Conservation (phyloP, 1,140 invertebrate genomes). For the Portunus trituberculatus region DNA sequence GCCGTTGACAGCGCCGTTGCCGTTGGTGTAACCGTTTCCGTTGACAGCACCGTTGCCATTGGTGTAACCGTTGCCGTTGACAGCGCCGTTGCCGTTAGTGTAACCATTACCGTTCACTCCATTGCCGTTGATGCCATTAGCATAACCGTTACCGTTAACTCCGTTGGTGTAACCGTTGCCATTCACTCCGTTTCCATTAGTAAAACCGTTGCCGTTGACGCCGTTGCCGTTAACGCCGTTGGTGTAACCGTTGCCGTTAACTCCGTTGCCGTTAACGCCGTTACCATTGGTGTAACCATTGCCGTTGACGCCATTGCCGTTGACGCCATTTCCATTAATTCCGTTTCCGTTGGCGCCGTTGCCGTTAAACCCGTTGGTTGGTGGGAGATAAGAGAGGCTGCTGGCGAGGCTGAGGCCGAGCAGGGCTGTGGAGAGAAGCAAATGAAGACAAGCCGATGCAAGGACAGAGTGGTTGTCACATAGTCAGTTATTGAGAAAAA, state of each 20-base stretch:
- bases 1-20: neutral
- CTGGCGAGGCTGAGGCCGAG: neutral
- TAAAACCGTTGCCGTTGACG: neutral
- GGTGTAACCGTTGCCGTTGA: neutral
- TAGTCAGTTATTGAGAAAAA: too few species aligned
- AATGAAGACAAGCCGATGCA: too few species aligned
- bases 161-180: neutral
- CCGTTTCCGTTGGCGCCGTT: constrained; percentile 42
- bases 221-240: constrained; percentile 38
- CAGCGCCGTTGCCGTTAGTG: neutral
- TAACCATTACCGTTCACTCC: neutral
- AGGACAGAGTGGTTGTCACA: too few species aligned
- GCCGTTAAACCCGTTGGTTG: constrained; percentile 30
- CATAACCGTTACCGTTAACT: neutral
- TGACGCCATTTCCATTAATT: neutral
- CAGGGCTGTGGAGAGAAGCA: neutral
- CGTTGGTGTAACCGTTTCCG: neutral
- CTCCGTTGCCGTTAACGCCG: neutral
- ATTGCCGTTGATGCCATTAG: neutral
- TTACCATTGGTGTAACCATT: too few species aligned
- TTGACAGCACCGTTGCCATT: neutral
- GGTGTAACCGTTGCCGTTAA: neutral
- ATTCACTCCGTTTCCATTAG: neutral
- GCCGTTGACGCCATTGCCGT: neutral
- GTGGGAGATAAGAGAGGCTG: neutral